phyloP scores from a whole-genome alignment of 2,888 invertebrate species.

The Synergus laeviventris region DNA sequence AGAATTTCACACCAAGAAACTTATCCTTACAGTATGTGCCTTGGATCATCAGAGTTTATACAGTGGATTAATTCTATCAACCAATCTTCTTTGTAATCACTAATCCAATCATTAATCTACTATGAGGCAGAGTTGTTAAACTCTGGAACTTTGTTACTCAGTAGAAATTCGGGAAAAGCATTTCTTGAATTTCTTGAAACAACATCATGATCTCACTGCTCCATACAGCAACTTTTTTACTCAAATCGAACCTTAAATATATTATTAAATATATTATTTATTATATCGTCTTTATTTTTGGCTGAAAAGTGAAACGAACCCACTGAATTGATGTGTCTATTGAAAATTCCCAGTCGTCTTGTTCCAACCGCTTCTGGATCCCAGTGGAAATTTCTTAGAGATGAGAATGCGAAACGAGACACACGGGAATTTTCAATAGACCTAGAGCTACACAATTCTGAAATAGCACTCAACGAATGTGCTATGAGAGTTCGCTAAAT shows the following conservation, averaged over 20 bases:
- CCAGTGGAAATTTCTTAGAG: neutral
- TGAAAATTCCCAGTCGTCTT: neutral
- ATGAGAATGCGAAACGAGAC: neutral
- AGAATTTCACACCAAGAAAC: slow-evolving; percentile 8
- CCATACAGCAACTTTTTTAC: no score
- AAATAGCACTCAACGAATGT: neutral
- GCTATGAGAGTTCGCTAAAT: neutral
- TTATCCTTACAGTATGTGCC: neutral
- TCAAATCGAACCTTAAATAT: no score
- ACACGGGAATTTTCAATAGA: slow-evolving; percentile 5
- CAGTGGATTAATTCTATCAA: neutral
- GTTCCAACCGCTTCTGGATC: neutral
- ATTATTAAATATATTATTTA: no score
- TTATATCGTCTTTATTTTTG: no score
- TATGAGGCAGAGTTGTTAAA: neutral
- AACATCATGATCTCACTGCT: no score
- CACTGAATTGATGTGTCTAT: neutral
- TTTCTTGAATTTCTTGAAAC: no score
- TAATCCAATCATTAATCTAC: neutral
- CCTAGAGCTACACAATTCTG: neutral
- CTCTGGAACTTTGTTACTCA: neutral
- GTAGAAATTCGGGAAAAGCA: no score
- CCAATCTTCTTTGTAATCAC: neutral
- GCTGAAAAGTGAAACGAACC: neutral
- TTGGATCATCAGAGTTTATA: neutral